Percentiles rank a stretch among this genome's conserved stretches.
Conservation (phyloP, 2,797 vertebrate genomes). For the Euthynnus affinis region DNA sequence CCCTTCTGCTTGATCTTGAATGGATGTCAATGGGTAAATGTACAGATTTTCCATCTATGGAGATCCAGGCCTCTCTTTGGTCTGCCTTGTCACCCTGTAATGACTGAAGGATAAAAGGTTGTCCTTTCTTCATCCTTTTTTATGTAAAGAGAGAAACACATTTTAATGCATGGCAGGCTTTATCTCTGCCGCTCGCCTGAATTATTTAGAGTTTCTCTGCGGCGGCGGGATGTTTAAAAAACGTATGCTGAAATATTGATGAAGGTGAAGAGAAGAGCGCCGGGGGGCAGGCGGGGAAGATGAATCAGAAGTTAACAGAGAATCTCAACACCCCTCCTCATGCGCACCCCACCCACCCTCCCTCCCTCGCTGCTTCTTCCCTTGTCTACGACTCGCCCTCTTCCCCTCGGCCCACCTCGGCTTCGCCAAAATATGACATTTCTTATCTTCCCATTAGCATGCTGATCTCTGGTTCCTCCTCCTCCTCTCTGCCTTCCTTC, state of each 20-base stretch:
- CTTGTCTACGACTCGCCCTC: constrained; percentile 49
- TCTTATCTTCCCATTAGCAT: constrained; percentile 77
- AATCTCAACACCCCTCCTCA: constrained; percentile 59
- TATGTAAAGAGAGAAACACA: constrained; percentile 64
- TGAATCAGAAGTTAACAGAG: constrained; percentile 81
- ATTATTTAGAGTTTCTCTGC: constrained; percentile 86
- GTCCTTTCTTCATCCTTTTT: constrained; percentile 46
- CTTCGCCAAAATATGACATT: constrained; percentile 75
- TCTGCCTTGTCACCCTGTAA: constrained; percentile 36
- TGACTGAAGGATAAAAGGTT: constrained; percentile 71
- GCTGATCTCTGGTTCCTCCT: constrained; percentile 69
- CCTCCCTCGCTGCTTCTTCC: constrained; percentile 37
- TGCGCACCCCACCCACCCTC: constrained; percentile 4
- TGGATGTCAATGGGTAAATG: constrained; percentile 11
- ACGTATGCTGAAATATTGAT: constrained; percentile 88
- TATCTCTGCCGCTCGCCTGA: constrained; percentile 74
- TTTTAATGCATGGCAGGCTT: constrained; percentile 76
- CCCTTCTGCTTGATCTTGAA: constrained; percentile 14
- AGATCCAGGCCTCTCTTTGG: constrained; percentile 24
- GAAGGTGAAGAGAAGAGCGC: constrained; percentile 84
- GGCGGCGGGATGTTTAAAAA: constrained; percentile 85
- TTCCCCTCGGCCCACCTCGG: constrained; percentile 50
- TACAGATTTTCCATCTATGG: constrained; percentile 7
- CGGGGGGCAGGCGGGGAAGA: constrained; percentile 77
- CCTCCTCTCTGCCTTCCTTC: constrained; percentile 60